These are phyloP conservation scores for Spilosoma lubricipeda DNA, from an alignment of 2,888 invertebrate genomes.

Conservation along the genomic window DNA sequence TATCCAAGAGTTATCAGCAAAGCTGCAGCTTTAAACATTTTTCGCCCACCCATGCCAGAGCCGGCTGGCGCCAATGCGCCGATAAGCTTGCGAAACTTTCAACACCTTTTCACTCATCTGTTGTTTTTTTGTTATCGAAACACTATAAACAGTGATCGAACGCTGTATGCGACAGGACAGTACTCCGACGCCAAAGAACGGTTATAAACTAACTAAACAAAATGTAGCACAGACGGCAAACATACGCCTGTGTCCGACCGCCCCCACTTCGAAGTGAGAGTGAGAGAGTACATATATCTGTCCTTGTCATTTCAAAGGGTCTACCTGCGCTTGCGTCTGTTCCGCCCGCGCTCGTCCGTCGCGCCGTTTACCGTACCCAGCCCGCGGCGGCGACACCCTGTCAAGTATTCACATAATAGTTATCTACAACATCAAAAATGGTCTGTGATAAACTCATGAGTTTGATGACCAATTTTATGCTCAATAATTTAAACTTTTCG, in stretches of 20 bases:
- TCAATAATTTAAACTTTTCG: constrained; percentile 48
- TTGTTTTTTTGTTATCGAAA: constrained; percentile 77
- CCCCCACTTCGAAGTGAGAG: constrained; percentile 82
- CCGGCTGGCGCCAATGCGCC: constrained; percentile 76
- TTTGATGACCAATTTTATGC: constrained; percentile 50
- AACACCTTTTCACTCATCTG: constrained; percentile 82
- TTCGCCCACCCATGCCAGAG: constrained; percentile 81
- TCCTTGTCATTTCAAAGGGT: constrained; percentile 61
- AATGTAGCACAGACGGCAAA: constrained; percentile 84
- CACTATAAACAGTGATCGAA: constrained; percentile 67
- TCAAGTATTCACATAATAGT: constrained; percentile 82
- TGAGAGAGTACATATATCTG: constrained; percentile 57
- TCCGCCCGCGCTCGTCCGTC: constrained; percentile 45
- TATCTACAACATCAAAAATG: constrained; percentile 67
- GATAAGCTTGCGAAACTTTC: constrained; percentile 66
- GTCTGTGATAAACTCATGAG: constrained; percentile 41
- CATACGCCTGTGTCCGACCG: constrained; percentile 77
- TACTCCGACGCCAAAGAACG: constrained; percentile 69
- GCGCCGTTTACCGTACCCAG: constrained; percentile 55
- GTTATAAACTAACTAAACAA: constrained; percentile 86
- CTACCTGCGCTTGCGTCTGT: constrained; percentile 84
- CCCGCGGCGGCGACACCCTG: constrained; percentile 80
- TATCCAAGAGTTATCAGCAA: constrained; percentile 85
- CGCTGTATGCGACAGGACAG: constrained; percentile 53
- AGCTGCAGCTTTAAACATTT: constrained; percentile 82